Percentiles rank a stretch among this genome's conserved stretches.
Evolutionary conservation across 2,113 vertebrate genomes (phyloP).

Genomic region (Chroicocephalus ridibundus): DNA sequence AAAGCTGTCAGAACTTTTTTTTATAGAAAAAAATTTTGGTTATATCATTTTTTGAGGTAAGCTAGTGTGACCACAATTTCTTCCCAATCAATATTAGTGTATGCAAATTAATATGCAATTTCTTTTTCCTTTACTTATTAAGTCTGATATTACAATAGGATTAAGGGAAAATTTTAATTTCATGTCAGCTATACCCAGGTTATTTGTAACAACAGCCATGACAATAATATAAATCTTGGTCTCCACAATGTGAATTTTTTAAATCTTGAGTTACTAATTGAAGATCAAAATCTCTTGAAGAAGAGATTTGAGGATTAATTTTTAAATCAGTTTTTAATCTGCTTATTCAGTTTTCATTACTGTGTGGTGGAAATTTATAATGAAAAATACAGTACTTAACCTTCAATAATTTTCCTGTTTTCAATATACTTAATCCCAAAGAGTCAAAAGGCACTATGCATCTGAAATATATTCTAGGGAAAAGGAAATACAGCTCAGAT

Average conservation of each 20-base stretch:
- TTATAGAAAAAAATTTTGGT: background rate
- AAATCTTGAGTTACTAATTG: conserved; percentile 72
- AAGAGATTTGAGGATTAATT: conserved; percentile 78
- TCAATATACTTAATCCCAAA: conserved; percentile 53
- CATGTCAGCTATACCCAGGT: conserved; percentile 5
- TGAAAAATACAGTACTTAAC: conserved; percentile 70
- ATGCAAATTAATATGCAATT: background rate
- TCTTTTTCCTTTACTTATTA: conserved; percentile 32
- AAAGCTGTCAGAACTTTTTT: background rate
- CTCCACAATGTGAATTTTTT: conserved; percentile 34
- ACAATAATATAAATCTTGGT: conserved; percentile 60
- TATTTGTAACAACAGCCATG: conserved; percentile 55
- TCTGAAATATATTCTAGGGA: background rate
- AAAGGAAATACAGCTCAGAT: background rate
- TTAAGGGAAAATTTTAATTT: conserved; percentile 59
- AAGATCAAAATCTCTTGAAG: conserved; percentile 71
- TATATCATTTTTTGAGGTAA: background rate
- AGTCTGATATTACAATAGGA: conserved; percentile 39
- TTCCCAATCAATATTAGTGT: background rate
- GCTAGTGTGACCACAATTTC: background rate
- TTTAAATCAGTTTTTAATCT: conserved; percentile 79
- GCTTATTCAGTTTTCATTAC: conserved; percentile 74
- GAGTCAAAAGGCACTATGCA: background rate
- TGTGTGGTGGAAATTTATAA: conserved; percentile 64
- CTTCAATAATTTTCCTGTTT: conserved; percentile 69